Evolutionary conservation across 2,888 invertebrate genomes (phyloP).

Genomic region (Lochmaea capreae): DNA sequence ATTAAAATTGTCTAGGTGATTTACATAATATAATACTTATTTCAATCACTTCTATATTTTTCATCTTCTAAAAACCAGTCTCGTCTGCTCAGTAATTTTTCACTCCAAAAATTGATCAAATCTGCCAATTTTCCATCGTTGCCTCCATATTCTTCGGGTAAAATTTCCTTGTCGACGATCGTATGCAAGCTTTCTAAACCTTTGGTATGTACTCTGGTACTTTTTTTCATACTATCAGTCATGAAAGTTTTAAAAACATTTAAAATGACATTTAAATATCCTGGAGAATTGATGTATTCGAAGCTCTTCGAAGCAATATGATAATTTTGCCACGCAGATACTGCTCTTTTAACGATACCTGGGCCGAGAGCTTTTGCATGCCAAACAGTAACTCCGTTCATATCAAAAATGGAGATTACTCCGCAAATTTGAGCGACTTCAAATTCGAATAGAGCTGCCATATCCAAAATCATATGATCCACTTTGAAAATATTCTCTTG

Average conservation of each 20-base stretch:
- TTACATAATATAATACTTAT: too few relatives aligned
- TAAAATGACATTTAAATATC: conserved; percentile 75
- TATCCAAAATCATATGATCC: conserved; percentile 73
- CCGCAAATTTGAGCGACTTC: conserved; percentile 67
- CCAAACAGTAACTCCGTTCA: conserved; percentile 69
- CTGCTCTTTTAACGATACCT: conserved; percentile 70
- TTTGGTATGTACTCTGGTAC: conserved; percentile 69
- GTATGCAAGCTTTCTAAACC: conserved; percentile 65
- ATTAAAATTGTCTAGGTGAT: too few relatives aligned
- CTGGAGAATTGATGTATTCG: conserved; percentile 74
- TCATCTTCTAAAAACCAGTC: conserved; percentile 69
- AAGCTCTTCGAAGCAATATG: conserved; percentile 75
- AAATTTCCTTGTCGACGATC: conserved; percentile 65
- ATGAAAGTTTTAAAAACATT: conserved; percentile 75
- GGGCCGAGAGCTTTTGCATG: conserved; percentile 69
- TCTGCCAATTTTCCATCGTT: conserved; percentile 61
- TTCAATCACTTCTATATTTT: conserved; percentile 59
- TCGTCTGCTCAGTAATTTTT: conserved; percentile 60
- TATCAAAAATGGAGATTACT: conserved; percentile 72
- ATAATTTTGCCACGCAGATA: conserved; percentile 77
- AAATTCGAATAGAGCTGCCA: conserved; percentile 67
- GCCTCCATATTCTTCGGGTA: conserved; percentile 73
- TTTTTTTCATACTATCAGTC: conserved; percentile 69
- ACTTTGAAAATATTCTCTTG: conserved; percentile 73
- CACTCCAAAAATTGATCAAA: conserved; percentile 66